These are phyloP conservation scores for Sterna hirundo DNA, from an alignment of 2,113 vertebrate genomes.

Conservation along the genomic window DNA sequence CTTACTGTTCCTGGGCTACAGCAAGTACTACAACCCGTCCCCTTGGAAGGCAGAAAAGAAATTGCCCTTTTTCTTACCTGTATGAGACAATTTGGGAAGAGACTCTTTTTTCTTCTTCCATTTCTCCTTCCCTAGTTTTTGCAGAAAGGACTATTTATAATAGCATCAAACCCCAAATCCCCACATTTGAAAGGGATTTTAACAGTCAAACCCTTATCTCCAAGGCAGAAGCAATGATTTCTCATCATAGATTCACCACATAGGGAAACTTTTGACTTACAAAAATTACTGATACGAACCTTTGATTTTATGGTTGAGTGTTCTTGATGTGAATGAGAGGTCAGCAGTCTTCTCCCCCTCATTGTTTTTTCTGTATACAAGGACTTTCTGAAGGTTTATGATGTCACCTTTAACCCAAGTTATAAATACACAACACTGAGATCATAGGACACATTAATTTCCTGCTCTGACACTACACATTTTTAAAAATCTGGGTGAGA, in stretches of 20 bases:
- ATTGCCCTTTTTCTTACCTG: neutral
- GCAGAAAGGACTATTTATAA: neutral
- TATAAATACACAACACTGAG: slow-evolving; percentile 41
- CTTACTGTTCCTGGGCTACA: neutral
- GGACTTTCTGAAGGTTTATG: slow-evolving; percentile 48
- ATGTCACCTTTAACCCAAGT: slow-evolving; percentile 54
- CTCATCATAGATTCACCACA: neutral
- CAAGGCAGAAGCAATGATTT: neutral
- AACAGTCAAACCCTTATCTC: neutral
- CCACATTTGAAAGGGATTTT: neutral
- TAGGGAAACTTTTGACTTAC: neutral
- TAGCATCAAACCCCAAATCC: neutral
- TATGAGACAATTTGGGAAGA: neutral
- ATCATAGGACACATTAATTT: slow-evolving; percentile 37
- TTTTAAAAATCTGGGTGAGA: neutral
- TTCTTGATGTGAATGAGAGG: slow-evolving; percentile 47
- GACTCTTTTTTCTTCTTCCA: neutral
- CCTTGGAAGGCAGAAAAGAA: neutral
- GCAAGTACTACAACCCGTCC: neutral
- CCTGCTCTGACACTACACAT: slow-evolving; percentile 34
- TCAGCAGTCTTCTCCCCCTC: slow-evolving; percentile 48
- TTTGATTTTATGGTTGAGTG: slow-evolving; percentile 47
- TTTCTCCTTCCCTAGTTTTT: neutral
- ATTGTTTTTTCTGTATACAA: slow-evolving; percentile 58
- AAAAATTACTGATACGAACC: slow-evolving; percentile 16